Percentiles rank a stretch among this genome's conserved stretches.
Evolutionary conservation across 2,113 vertebrate species (phyloP).

Genomic region (Xiphophorus maculatus): DNA sequence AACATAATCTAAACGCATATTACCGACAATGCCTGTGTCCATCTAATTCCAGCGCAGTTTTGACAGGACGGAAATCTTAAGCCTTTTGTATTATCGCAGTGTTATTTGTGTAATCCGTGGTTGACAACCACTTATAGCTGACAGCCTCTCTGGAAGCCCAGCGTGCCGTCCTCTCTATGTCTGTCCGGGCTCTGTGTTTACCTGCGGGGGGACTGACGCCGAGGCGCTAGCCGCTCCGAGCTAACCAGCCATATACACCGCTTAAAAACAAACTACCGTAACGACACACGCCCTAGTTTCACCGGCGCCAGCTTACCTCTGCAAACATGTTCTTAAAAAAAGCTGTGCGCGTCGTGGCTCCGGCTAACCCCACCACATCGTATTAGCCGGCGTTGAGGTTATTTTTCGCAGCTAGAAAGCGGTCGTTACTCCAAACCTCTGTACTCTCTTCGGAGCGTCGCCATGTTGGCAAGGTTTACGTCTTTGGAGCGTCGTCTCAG

Average conservation of each 20-base stretch:
- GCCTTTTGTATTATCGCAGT: constrained; percentile 61
- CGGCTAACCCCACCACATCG: constrained; percentile 79
- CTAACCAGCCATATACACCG: constrained; percentile 56
- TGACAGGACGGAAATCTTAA: constrained; percentile 47
- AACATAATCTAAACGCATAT: constrained; percentile 60
- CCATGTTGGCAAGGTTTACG: constrained; percentile 82
- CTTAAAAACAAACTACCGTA: constrained; percentile 48
- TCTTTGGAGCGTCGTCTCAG: constrained; percentile 48
- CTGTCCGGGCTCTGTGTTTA: constrained; percentile 67
- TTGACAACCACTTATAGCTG: constrained; percentile 53
- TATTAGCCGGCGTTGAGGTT: constrained; percentile 45
- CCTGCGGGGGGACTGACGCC: constrained; percentile 60
- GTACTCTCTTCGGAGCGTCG: constrained; percentile 76
- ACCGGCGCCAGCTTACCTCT: constrained; percentile 75
- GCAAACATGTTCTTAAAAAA: constrained; percentile 79
- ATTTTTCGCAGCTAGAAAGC: constrained; percentile 68
- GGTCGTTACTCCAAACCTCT: constrained; percentile 71
- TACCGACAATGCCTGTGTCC: constrained; percentile 31
- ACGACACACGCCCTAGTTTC: neutral
- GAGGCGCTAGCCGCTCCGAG: constrained; percentile 48
- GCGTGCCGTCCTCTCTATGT: constrained; percentile 31
- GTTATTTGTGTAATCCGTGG: constrained; percentile 71
- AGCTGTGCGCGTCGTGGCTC: constrained; percentile 62
- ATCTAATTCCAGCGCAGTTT: constrained; percentile 57
- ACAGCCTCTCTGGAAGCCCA: constrained; percentile 30